phyloP scores from a whole-genome alignment of 1,140 invertebrate species.

The Parapsyche elsis region DNA sequence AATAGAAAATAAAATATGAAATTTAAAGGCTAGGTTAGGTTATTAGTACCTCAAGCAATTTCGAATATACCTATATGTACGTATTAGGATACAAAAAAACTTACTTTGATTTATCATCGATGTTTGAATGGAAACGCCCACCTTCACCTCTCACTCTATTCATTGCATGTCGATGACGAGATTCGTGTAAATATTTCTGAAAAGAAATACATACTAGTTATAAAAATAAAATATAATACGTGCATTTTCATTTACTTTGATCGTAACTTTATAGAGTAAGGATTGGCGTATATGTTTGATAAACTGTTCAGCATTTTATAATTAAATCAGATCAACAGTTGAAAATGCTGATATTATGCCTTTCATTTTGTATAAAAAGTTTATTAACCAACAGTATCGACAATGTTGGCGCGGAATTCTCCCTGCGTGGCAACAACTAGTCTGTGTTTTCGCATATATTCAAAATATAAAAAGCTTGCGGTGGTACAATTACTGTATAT shows the following conservation, averaged over 20 bases:
- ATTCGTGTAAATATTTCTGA: slow-evolving; percentile 99
- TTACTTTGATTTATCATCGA: slow-evolving; percentile 46
- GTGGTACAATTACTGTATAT: too few relatives aligned
- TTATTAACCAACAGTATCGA: too few relatives aligned
- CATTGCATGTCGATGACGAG: slow-evolving; percentile 96
- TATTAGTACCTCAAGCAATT: not conserved
- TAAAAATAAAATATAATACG: not conserved
- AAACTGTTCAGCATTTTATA: too few relatives aligned
- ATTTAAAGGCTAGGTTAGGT: not conserved
- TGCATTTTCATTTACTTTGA: not conserved
- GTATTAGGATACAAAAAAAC: not conserved
- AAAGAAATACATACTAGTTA: slow-evolving; percentile 63
- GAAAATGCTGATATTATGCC: too few relatives aligned
- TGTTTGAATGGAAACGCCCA: slow-evolving; percentile 88
- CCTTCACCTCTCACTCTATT: slow-evolving; percentile 97
- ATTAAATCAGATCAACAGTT: too few relatives aligned
- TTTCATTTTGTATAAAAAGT: too few relatives aligned
- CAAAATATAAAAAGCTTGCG: too few relatives aligned
- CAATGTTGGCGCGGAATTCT: too few relatives aligned
- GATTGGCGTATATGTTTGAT: too few relatives aligned
- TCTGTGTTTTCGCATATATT: too few relatives aligned
- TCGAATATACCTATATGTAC: not conserved
- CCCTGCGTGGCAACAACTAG: too few relatives aligned
- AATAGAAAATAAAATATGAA: not conserved
- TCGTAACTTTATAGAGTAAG: too few relatives aligned